These are phyloP conservation scores for Troilus luridus DNA, from an alignment of 2,888 invertebrate genomes.

Conservation along the genomic window DNA sequence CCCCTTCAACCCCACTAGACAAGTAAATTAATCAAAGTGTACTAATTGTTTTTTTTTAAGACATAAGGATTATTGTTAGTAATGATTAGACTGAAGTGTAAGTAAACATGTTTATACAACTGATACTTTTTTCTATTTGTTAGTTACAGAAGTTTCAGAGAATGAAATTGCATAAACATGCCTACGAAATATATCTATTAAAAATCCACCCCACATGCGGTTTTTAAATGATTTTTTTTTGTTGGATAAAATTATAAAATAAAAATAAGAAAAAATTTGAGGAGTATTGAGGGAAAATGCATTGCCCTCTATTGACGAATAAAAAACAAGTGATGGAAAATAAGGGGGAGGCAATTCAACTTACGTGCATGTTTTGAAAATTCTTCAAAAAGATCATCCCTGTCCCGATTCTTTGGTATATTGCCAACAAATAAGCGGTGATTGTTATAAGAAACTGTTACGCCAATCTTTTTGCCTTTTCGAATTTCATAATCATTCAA, in stretches of 20 bases:
- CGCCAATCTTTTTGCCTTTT: constrained; percentile 99
- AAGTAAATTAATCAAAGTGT: not conserved
- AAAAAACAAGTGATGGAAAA: constrained; percentile 52
- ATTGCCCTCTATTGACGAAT: constrained; percentile 13
- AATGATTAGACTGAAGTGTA: not conserved
- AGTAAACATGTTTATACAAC: constrained; percentile 47
- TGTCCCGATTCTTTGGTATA: constrained; percentile 99
- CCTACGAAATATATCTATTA: constrained; percentile 35
- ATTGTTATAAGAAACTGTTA: constrained; percentile 99
- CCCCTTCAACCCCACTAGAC: not conserved
- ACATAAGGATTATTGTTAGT: not conserved
- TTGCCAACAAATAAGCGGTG: constrained; percentile 99
- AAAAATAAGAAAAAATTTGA: constrained; percentile 50
- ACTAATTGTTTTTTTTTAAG: not conserved
- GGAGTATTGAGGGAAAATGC: constrained; percentile 8
- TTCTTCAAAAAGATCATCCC: constrained; percentile 99
- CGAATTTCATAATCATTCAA: constrained; percentile 99
- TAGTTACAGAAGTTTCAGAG: not conserved
- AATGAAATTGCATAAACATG: constrained; percentile 47
- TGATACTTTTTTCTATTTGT: not conserved
- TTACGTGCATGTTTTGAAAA: constrained; percentile 99
- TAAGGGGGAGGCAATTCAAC: constrained; percentile 76
- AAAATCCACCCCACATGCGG: constrained; percentile 64
- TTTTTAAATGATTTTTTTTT: constrained; percentile 56
- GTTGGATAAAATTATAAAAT: constrained; percentile 46